Conservation (phyloP, 2,888 invertebrate genomes). For the Habroteleia sp. region DNA sequence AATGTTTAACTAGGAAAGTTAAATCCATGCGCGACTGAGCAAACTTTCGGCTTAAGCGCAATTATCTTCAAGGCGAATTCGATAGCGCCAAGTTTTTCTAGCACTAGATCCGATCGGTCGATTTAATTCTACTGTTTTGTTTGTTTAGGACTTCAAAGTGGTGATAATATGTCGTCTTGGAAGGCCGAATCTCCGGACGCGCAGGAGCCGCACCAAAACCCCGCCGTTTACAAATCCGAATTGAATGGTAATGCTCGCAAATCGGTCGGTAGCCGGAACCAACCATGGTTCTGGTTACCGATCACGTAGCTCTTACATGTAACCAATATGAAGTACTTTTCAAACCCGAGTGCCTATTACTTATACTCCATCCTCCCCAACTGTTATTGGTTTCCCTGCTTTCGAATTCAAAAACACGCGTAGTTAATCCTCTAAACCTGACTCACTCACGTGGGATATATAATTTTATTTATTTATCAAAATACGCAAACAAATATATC, state of each 20-base stretch:
- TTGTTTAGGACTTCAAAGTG: slow-evolving; percentile 73
- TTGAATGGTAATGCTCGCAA: slow-evolving; percentile 74
- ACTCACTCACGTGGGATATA: too few relatives aligned
- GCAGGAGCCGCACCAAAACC: slow-evolving; percentile 77
- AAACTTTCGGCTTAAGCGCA: slow-evolving; percentile 29
- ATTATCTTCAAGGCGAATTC: slow-evolving; percentile 52
- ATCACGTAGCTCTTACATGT: too few relatives aligned
- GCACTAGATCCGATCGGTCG: background rate
- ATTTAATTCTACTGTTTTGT: background rate
- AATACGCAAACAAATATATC: too few relatives aligned
- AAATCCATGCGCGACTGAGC: slow-evolving; percentile 54
- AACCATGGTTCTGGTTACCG: background rate
- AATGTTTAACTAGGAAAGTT: slow-evolving; percentile 62
- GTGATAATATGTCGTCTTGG: slow-evolving; percentile 76
- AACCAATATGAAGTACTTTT: too few relatives aligned
- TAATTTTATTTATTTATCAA: too few relatives aligned
- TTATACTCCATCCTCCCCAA: too few relatives aligned
- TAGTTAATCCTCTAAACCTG: too few relatives aligned
- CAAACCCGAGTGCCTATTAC: too few relatives aligned
- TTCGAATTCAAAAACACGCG: too few relatives aligned
- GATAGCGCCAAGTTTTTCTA: too few relatives aligned
- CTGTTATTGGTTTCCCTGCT: too few relatives aligned
- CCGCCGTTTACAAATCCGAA: slow-evolving; percentile 76
- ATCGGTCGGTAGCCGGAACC: background rate
- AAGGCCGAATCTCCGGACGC: slow-evolving; percentile 77